phyloP scores from a whole-genome alignment of 1,140 invertebrate genomes.

The Cydia splendana region DNA sequence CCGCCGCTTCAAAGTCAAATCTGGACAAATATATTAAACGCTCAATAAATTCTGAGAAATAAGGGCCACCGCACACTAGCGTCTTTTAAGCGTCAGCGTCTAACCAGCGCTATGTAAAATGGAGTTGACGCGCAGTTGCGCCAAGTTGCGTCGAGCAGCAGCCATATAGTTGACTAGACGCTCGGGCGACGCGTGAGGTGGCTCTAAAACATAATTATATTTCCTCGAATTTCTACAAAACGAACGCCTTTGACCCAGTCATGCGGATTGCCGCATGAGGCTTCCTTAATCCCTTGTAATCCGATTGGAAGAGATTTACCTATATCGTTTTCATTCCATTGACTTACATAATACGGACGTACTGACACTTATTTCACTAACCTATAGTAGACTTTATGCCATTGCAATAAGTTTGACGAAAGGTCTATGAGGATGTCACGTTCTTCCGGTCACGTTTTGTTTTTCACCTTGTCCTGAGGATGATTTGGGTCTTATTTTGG shows the following conservation, averaged over 20 bases:
- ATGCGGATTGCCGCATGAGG: constrained; percentile 41
- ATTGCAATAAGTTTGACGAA: background rate
- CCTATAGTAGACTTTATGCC: background rate
- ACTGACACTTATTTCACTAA: constrained; percentile 26
- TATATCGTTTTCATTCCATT: constrained; percentile 33
- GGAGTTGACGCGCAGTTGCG: no score
- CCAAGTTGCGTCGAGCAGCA: no score
- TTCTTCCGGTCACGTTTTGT: constrained; percentile 23
- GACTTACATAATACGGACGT: constrained; percentile 33
- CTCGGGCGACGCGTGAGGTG: no score
- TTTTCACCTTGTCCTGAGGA: constrained; percentile 17
- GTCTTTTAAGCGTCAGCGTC: no score
- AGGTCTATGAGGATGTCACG: background rate
- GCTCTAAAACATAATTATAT: background rate
- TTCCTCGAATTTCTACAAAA: constrained; percentile 35
- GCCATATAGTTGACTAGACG: no score
- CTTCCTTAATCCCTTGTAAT: constrained; percentile 51
- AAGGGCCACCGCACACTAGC: no score
- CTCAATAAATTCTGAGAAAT: no score
- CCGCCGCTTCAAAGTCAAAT: no score
- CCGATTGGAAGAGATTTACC: constrained; percentile 50
- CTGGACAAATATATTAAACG: no score
- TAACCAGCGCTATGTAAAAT: no score
- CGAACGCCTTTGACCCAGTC: constrained; percentile 47
- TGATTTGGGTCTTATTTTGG: constrained; percentile 9